Conservation (phyloP, 2,113 vertebrate species). For the Todiramphus chloris region DNA sequence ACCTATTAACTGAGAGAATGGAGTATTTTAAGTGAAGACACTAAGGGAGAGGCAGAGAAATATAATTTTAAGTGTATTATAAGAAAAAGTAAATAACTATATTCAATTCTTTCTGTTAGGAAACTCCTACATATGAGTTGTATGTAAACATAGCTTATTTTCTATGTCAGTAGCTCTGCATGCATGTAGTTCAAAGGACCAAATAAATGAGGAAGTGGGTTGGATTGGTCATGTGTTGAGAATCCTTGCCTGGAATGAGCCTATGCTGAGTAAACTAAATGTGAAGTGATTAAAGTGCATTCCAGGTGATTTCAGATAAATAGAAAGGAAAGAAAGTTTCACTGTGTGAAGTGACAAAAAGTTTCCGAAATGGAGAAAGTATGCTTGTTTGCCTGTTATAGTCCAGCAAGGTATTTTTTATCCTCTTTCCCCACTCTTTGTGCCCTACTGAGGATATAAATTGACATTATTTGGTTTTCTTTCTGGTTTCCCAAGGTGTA, state of each 20-base stretch:
- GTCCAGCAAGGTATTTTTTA: background rate
- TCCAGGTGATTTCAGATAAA: background rate
- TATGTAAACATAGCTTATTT: background rate
- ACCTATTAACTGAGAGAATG: background rate
- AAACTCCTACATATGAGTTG: background rate
- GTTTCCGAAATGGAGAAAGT: background rate
- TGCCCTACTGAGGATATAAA: background rate
- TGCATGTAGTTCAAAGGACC: background rate
- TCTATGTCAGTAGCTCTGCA: background rate
- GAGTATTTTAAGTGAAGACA: background rate
- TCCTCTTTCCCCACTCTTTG: background rate
- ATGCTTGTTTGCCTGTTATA: background rate
- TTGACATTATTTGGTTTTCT: background rate
- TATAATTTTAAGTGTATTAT: background rate
- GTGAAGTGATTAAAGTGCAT: background rate
- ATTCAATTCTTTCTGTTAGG: background rate
- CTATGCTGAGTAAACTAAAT: background rate
- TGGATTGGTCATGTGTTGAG: background rate
- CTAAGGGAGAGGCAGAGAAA: background rate
- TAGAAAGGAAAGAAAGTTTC: background rate
- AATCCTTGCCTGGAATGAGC: background rate
- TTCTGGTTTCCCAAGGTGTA: background rate
- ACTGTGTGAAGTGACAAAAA: background rate
- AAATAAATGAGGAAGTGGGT: background rate
- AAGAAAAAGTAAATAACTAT: background rate